Evolutionary conservation across 2,888 invertebrate genomes (phyloP).

Genomic region (Crocallis elinguaria): DNA sequence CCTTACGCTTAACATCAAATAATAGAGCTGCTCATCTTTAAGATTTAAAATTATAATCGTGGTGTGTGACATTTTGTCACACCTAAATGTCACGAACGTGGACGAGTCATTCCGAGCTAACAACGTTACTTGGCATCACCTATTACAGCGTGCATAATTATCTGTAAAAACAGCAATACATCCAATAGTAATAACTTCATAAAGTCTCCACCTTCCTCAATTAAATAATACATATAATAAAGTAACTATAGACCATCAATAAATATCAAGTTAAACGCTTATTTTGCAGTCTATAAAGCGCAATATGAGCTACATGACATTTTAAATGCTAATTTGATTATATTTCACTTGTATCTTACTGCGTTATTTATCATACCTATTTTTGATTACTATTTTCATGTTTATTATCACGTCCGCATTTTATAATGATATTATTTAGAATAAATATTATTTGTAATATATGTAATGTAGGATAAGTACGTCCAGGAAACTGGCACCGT

Average conservation of each 20-base stretch:
- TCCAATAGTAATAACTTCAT: slow-evolving; percentile 1
- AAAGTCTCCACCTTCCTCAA: slow-evolving; percentile 10
- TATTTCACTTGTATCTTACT: slow-evolving; percentile 27
- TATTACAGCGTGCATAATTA: background rate
- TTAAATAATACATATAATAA: slow-evolving; percentile 1
- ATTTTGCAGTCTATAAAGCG: slow-evolving; percentile 3
- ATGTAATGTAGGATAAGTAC: slow-evolving; percentile 19
- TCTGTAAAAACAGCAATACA: background rate
- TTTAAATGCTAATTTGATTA: slow-evolving; percentile 31
- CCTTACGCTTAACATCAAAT: too few relatives aligned
- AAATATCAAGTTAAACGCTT: slow-evolving; percentile 9
- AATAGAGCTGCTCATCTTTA: too few relatives aligned
- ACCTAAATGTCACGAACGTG: too few relatives aligned
- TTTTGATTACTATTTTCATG: slow-evolving; percentile 20
- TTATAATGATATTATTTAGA: slow-evolving; percentile 2
- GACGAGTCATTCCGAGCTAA: too few relatives aligned
- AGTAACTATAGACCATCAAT: slow-evolving; percentile 3
- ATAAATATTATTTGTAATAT: too few relatives aligned
- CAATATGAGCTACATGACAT: slow-evolving; percentile 24
- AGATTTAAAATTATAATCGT: too few relatives aligned
- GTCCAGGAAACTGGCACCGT: slow-evolving; percentile 54
- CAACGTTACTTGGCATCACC: too few relatives aligned
- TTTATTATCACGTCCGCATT: slow-evolving; percentile 12
- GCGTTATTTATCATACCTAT: slow-evolving; percentile 21
- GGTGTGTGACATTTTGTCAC: too few relatives aligned